phyloP scores from a whole-genome alignment of 2,888 invertebrate species.

The Ormyrus thymus region DNA sequence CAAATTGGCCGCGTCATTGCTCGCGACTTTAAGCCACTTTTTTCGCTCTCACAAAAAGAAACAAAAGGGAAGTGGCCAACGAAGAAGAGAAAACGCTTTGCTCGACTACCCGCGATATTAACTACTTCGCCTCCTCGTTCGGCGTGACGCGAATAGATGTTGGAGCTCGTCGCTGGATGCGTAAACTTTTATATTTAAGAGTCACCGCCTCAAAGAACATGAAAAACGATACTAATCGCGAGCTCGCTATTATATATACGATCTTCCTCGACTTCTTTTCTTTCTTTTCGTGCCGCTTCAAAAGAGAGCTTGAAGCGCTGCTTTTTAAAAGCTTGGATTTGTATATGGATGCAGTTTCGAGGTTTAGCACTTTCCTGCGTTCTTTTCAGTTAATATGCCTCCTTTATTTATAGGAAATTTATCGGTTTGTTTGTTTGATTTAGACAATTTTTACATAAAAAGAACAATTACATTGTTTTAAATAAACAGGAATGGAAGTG shows the following conservation, averaged over 20 bases:
- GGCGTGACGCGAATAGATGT: slow-evolving; percentile 53
- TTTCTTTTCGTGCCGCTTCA: background rate
- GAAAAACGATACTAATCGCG: slow-evolving; percentile 48
- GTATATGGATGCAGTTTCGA: background rate
- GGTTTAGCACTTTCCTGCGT: background rate
- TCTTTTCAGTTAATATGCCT: background rate
- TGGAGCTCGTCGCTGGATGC: slow-evolving; percentile 30
- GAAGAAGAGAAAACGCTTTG: slow-evolving; percentile 18
- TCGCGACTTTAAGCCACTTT: slow-evolving; percentile 36
- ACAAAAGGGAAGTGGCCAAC: background rate
- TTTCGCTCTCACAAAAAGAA: slow-evolving; percentile 26
- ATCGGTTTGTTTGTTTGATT: no score
- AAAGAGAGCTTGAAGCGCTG: slow-evolving; percentile 2
- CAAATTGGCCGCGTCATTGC: slow-evolving; percentile 74
- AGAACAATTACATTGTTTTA: no score
- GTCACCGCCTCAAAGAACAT: slow-evolving; percentile 42
- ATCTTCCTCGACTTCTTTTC: background rate
- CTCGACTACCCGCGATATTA: slow-evolving; percentile 17
- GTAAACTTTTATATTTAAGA: slow-evolving; percentile 56
- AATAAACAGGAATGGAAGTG: no score
- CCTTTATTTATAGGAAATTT: no score
- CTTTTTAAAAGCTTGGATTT: background rate
- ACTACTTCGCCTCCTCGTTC: background rate
- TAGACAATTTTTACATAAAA: no score
- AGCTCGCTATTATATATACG: background rate